Conservation (phyloP, 2,113 vertebrate genomes). For the Nothobranchius furzeri region DNA sequence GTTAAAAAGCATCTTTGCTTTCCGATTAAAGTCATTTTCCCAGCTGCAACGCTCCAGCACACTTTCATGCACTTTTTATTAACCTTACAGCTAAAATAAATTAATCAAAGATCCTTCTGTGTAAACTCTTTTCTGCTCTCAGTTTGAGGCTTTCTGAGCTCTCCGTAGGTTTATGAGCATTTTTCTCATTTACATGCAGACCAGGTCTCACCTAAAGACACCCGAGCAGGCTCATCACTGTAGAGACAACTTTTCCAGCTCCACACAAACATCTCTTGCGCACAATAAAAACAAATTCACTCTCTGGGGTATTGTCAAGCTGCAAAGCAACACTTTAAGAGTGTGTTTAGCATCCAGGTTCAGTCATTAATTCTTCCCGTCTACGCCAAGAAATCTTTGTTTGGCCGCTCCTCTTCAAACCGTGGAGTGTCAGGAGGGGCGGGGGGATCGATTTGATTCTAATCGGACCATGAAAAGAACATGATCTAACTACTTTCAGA, state of each 20-base stretch:
- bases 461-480: slow-evolving; percentile 99
- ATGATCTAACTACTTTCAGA: slow-evolving; percentile 99
- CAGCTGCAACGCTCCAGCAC: no score
- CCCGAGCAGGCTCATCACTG: slow-evolving; percentile 38
- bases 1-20: no score
- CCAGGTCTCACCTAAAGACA: slow-evolving; percentile 38
- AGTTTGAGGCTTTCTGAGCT: slow-evolving; percentile 15
- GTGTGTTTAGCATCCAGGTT: slow-evolving; percentile 99
- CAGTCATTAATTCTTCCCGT: slow-evolving; percentile 75
- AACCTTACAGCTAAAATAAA: slow-evolving; percentile 16
- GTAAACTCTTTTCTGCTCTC: slow-evolving; percentile 20
- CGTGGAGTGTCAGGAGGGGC: slow-evolving; percentile 82
- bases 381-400: slow-evolving; percentile 92
- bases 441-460: slow-evolving; percentile 99
- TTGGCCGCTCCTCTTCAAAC: slow-evolving; percentile 91
- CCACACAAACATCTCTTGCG: slow-evolving; percentile 71
- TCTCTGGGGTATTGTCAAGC: slow-evolving; percentile 87
- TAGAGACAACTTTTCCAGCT: slow-evolving; percentile 63
- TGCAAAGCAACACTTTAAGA: slow-evolving; percentile 90
- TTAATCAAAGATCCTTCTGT: neutral
- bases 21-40: no score
- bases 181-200: slow-evolving; percentile 49
- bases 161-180: slow-evolving; percentile 23
- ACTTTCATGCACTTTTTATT: neutral
- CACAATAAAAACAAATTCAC: slow-evolving; percentile 89